Base-by-base conservation (phyloP, 30 jellyfish, hydroid and myxozoan species). In the Aurelia aurita complex sp. Pacific region DNA sequence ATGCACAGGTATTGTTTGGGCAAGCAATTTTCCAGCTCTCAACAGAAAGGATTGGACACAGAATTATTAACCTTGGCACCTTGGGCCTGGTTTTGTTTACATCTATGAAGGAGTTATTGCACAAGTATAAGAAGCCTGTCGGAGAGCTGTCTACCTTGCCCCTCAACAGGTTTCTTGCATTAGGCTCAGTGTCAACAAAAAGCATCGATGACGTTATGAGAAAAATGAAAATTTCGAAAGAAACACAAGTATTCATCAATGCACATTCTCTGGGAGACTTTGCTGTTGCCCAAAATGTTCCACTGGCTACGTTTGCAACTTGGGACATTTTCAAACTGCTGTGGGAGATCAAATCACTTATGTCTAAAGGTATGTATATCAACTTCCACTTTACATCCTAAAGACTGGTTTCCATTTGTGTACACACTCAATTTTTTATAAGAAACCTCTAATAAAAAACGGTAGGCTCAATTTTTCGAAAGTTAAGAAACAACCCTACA, bases 1-100 rank as follows among this genome's bases (percentile, higher is more conserved):
- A 81, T 68, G 83, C 90, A 11, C 65, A 81, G 66, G 40, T 81
- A 10, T 67, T 81, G 50, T 59, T 70, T 46, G 90, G 74, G 14
- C 62, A 42, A 5, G 74, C 36, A 2, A 42, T 70, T 9, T 16
- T 70, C 43, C 38, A 17, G 2, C 16, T 81, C 59, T 18, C 82
- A 1, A 33, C 77, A 2, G 83, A 67, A 19, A 12, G 67, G 15
- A 53, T 65, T 10, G 90, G 90, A 11, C 80, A 68, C 19, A 63
- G 66, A 60, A 5, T 81, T 9, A 50, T 81, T 17, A 71, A 38
- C 17, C 79, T 69, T 29, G 74, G 81, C 29, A 19, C 73, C 23
- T 69, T 54, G 60, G 9, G 42, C 65, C 50, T 71, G 1, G 23
- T 63, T 17, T 46, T 82, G 65, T 82, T 82, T 65, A 69, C 91